phyloP scores from a whole-genome alignment of 2,888 invertebrate genomes.

The Prosapia bicincta region DNA sequence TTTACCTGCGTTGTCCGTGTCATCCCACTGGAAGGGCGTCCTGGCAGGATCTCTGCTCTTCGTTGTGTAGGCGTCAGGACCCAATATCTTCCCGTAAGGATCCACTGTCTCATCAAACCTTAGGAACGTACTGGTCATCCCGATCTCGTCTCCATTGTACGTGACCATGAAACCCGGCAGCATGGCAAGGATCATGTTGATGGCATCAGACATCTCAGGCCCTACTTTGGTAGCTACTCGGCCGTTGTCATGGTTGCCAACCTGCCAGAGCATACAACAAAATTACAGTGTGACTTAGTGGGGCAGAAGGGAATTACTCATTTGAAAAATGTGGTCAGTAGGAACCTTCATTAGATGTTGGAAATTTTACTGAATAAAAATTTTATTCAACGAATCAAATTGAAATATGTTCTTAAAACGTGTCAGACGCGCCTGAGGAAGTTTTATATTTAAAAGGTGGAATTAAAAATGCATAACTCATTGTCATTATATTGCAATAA shows the following conservation, averaged over 20 bases:
- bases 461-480: no score
- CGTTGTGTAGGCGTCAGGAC: conserved; percentile 54
- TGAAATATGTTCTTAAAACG: no score
- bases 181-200: conserved; percentile 65
- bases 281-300: no score
- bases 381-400: no score
- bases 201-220: conserved; percentile 59
- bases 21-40: conserved; percentile 65
- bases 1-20: conserved; percentile 53
- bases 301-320: no score
- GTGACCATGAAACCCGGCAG: conserved; percentile 76
- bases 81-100: conserved; percentile 61
- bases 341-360: no score
- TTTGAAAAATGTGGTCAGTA: no score
- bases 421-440: no score
- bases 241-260: conserved; percentile 67
- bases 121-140: conserved; percentile 51
- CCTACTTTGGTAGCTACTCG: conserved; percentile 56
- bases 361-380: no score
- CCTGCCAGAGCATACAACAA: conserved; percentile 45
- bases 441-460: no score
- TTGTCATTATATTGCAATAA: no score
- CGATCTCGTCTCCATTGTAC: conserved; percentile 60
- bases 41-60: conserved; percentile 62
- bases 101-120: conserved; percentile 62